Percentiles rank a stretch among this genome's conserved stretches.
phyloP scores from a whole-genome alignment of 1,140 invertebrate genomes.

The Alviniconcha marisindica region DNA sequence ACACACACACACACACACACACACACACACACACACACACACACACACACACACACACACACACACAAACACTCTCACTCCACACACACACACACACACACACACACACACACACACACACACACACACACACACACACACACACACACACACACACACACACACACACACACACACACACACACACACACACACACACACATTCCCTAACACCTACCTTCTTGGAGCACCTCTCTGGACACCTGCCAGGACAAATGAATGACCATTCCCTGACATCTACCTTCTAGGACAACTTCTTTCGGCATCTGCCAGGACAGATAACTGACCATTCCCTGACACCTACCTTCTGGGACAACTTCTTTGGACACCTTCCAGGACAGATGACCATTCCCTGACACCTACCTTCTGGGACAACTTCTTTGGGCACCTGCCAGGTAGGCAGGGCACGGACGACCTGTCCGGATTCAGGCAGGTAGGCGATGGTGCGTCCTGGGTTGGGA shows the following conservation, averaged over 20 bases:
- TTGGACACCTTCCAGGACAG: slow-evolving; percentile 70
- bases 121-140: background rate
- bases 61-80: background rate
- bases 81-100: background rate
- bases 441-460: slow-evolving; percentile 76
- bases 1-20: no score
- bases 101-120: background rate
- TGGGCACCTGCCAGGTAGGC: slow-evolving; percentile 71
- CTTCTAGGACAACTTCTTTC: no score
- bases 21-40: no score
- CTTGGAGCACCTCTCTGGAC: no score
- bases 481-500: slow-evolving; percentile 45
- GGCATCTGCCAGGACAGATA: no score
- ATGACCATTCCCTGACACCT: background rate
- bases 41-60: no score
- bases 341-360: slow-evolving; percentile 61
- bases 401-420: slow-evolving; percentile 64
- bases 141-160: background rate
- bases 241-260: no score
- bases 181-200: background rate
- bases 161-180: background rate
- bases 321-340: background rate
- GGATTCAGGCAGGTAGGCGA: slow-evolving; percentile 74
- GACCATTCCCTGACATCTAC: background rate
- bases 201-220: background rate